These are phyloP conservation scores for Acanthiza pusilla DNA, from an alignment of 2,797 vertebrate species.

Conservation along the genomic window DNA sequence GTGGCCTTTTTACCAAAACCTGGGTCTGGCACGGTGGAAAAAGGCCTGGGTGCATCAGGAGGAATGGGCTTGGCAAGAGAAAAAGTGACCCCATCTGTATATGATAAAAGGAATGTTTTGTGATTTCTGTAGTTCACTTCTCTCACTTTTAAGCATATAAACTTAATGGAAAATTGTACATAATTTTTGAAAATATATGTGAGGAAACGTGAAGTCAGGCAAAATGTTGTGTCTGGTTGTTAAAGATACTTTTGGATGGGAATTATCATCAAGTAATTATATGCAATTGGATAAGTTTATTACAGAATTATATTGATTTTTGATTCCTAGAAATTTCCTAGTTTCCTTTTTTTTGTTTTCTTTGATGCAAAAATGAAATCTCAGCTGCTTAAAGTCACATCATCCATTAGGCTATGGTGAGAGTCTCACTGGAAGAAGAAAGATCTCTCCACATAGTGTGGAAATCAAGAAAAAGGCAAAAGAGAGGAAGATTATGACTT, in stretches of 20 bases:
- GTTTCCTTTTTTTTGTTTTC: neutral
- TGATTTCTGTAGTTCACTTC: neutral
- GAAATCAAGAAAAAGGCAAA: neutral
- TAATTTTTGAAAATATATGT: neutral
- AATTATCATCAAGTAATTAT: neutral
- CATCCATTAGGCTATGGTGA: neutral
- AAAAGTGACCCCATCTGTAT: neutral
- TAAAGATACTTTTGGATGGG: neutral
- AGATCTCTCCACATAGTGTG: neutral
- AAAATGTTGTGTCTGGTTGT: fast-evolving
- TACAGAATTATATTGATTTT: neutral
- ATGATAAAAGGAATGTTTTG: neutral
- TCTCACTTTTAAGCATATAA: neutral
- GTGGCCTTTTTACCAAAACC: neutral
- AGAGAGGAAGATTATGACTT: neutral
- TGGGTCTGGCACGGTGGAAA: neutral
- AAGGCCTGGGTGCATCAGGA: neutral
- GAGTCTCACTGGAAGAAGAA: neutral
- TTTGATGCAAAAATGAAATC: neutral
- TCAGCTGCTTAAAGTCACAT: neutral
- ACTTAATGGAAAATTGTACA: neutral
- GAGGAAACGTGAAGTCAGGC: neutral
- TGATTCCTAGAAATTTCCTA: neutral
- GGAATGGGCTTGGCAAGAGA: neutral
- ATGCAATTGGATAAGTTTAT: neutral